Base-by-base conservation (phyloP, 2,888 invertebrate genomes). In the Ichneumon xanthorius region DNA sequence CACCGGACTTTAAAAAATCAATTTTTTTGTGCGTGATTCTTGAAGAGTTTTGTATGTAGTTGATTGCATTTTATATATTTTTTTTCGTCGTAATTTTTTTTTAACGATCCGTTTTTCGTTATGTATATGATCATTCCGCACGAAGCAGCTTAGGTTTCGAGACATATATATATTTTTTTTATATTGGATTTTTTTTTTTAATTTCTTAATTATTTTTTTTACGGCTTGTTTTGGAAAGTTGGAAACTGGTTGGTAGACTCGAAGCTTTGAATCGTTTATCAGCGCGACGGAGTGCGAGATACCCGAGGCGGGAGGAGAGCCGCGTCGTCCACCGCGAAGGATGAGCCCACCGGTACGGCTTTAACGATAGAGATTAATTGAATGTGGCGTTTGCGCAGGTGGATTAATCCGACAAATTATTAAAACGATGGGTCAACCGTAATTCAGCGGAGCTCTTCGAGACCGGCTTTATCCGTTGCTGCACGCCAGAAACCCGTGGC, bases 321-420 rank as follows among this genome's bases (percentile, higher is more conserved):
- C 3, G 45, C 45, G 1, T 45, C 45, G 22, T 0, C 14, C 9
- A 4, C 61, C 4, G 16, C 26, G 4, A 19, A 71, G 50, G 1
- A 1, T 53, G 48, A 53, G n/a, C 5, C 19, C 22, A 45, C 45
- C 26, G 30, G 45, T 30, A 22, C 22, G 14, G 45, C 14, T 55
- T 61, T 67, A 37, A 63, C 80, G 80, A 80, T 80, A 55, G 65
- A 55, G 76, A 79, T 82, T 79, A 85, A 85, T 79, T 71, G 65
- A 70, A 82, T 82, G 70, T 45, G 72, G 67, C 68, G 76, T 55
- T 45, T 70, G 67, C 68, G 30, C 61, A 68, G 68, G 68, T 58
- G 80, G 80, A 72, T 77, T 73, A 73, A 78, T 61, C 61, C 33
- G 67, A 82, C 80, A 82, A 85, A 82, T 85, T 80, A 81, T 85